Conservation (phyloP, 2,113 vertebrate genomes). For the Blennius ocellaris region DNA sequence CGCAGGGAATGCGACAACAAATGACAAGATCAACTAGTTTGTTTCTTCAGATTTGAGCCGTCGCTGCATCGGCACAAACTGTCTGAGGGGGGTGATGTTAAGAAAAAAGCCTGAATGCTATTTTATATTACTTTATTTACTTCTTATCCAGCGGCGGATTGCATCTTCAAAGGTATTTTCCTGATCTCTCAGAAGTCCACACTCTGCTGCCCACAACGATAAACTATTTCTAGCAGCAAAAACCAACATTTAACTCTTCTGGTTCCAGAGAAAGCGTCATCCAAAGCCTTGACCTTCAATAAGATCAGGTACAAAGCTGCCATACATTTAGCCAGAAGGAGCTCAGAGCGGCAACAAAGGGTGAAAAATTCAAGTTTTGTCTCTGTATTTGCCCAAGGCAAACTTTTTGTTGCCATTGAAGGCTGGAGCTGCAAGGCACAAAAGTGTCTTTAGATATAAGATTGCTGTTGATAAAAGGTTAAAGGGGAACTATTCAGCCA, state of each 20-base stretch:
- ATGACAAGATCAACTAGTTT: not conserved
- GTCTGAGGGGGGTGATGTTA: not conserved
- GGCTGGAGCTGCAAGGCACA: not conserved
- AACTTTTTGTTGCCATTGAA: slow-evolving; percentile 8
- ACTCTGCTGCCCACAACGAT: not conserved
- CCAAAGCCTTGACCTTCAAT: not conserved
- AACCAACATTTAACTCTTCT: not conserved
- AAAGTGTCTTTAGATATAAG: too few relatives aligned
- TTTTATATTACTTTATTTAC: not conserved
- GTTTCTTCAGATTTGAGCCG: not conserved
- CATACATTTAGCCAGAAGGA: not conserved
- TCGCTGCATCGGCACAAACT: not conserved
- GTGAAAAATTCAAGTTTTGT: not conserved
- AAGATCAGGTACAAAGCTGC: not conserved
- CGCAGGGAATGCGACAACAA: not conserved
- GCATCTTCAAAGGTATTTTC: slow-evolving; percentile 26
- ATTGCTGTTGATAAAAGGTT: too few relatives aligned
- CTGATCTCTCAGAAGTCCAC: slow-evolving; percentile 6
- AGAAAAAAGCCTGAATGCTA: not conserved
- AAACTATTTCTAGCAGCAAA: slow-evolving; percentile 18
- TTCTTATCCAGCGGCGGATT: not conserved
- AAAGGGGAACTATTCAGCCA: too few relatives aligned
- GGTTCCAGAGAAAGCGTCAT: not conserved
- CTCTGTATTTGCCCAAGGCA: not conserved
- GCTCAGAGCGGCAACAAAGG: not conserved